phyloP scores from a whole-genome alignment of 2,797 vertebrate species.

The Petrocephalus schoutedeni region DNA sequence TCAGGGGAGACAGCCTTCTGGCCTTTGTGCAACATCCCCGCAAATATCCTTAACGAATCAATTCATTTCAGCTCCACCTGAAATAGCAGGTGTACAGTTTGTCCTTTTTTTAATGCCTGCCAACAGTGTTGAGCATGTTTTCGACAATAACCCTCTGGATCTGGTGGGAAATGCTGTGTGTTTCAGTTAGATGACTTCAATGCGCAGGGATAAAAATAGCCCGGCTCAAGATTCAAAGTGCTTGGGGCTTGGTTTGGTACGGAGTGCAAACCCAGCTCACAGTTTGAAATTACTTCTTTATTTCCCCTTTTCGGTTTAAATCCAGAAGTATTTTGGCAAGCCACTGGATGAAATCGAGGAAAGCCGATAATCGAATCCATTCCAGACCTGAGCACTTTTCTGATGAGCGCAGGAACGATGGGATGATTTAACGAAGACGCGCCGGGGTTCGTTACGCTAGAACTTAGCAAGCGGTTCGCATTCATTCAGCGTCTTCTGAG shows the following conservation, averaged over 20 bases:
- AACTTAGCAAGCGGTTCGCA: not conserved
- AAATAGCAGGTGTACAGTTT: not conserved
- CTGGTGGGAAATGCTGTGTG: not conserved
- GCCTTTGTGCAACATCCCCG: not conserved
- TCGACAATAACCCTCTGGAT: not conserved
- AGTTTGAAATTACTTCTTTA: not conserved
- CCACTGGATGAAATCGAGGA: not conserved
- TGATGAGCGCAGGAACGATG: not conserved
- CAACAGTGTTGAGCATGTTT: not conserved
- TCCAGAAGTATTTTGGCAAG: not conserved
- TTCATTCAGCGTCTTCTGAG: not conserved
- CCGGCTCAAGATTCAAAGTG: not conserved
- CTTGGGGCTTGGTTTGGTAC: not conserved
- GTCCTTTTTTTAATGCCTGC: not conserved
- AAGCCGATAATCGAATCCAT: not conserved
- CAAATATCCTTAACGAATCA: not conserved
- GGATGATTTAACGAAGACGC: not conserved
- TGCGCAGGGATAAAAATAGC: slow-evolving; percentile 5
- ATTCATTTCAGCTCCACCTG: not conserved
- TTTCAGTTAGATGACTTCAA: slow-evolving; percentile 5
- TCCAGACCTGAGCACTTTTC: not conserved
- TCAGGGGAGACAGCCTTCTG: not conserved
- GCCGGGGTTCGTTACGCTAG: not conserved
- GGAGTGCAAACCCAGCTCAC: not conserved
- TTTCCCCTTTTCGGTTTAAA: not conserved